Conservation (phyloP, 2,888 invertebrate species). For the Bellardia bayeri region DNA sequence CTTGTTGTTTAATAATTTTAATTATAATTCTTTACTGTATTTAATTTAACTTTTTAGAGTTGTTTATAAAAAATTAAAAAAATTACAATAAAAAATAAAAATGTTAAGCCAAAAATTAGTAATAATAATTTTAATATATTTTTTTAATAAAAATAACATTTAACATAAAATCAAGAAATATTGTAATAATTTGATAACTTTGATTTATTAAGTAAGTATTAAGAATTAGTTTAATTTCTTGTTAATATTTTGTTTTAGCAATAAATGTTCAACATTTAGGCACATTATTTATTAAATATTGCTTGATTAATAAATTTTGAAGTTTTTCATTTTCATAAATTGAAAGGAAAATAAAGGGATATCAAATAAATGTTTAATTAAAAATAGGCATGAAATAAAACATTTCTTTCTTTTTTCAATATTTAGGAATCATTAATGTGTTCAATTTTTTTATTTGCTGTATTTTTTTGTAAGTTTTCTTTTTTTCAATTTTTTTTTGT, state of each 20-base stretch:
- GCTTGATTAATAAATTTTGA: constrained; percentile 74
- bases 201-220: constrained; percentile 15
- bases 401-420: constrained; percentile 32
- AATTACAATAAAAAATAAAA: constrained; percentile 60
- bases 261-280: constrained; percentile 82
- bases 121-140: constrained; percentile 5
- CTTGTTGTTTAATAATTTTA: constrained; percentile 34
- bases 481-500: constrained; percentile 74
- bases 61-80: constrained; percentile 51
- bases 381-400: constrained; percentile 55
- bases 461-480: constrained; percentile 51
- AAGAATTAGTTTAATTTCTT: constrained; percentile 20
- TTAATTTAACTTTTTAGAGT: constrained; percentile 25
- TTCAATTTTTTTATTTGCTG: constrained; percentile 41
- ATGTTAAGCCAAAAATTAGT: constrained; percentile 28
- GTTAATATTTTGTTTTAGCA: constrained; percentile 47
- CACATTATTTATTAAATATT: constrained; percentile 79
- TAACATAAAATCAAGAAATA: constrained; percentile 62
- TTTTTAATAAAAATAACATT: constrained; percentile 56
- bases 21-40: constrained; percentile 55
- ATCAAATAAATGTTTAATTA: constrained; percentile 46
- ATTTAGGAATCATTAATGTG: constrained; percentile 70
- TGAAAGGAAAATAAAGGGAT: constrained; percentile 29
- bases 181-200: constrained; percentile 21
- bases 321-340: constrained; percentile 29